Base-by-base conservation (phyloP, 2,888 invertebrate species). In the Agriopis marginaria region DNA sequence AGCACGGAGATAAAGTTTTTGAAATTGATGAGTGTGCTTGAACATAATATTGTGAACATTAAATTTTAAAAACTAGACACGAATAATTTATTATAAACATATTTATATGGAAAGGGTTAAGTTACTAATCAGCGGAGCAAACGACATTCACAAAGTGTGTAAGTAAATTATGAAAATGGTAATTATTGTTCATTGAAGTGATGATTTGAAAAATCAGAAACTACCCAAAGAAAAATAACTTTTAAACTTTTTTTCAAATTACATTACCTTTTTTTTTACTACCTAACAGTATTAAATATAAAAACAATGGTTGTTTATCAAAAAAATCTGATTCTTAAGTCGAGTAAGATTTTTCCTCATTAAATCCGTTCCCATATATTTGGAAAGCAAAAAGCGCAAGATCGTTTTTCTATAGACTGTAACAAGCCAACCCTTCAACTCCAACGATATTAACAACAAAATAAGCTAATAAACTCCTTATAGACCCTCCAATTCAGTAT, bases 401-500 rank as follows among this genome's bases (percentile, higher is more conserved):
- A 4, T 45, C 0, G 7, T 23, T 17, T 23, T 8, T 32, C 11
- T 17, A 56, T 44, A 44, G 17, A 44, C 17, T 17, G 17, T 32
- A 23, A 44, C 1, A 45, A 58, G 45, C 23, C 50, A 60, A 23
- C 50, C 47, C 42, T 63, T 63, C 39, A 63, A 68, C 59, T 49
- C 47, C 8, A 50, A n/a, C 49, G 42, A 60, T 50, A 61, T 64
- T 23, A 63, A 58, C 63, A 58, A 70, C 59, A 66, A 59, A 50
- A 63, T 66, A 49, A 70, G 67, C 62, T 70, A 74, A 74, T 76
- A 72, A 76, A 71, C 70, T 67, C 72, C 53, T 60, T 63, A 72
- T 70, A 75, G 72, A 71, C 63, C 63, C 68, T 71, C 72, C 70
- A 77, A 77, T 75, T 77, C 73, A 64, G 76, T 75, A 82, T 79